These are phyloP conservation scores for Oreortyx pictus DNA, from an alignment of 2,797 vertebrate species.

Conservation along the genomic window DNA sequence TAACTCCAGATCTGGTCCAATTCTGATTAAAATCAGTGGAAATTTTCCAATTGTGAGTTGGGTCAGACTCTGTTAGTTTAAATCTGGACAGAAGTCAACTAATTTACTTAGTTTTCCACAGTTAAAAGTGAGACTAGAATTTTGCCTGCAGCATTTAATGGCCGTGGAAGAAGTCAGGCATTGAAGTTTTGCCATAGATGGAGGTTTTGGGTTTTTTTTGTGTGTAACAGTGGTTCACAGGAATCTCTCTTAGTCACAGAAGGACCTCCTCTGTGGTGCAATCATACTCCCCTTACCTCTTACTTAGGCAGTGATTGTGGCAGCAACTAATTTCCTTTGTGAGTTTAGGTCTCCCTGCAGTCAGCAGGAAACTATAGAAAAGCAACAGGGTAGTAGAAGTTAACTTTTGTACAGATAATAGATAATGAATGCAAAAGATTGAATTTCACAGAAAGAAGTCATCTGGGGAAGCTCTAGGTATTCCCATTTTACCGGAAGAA, in stretches of 20 bases:
- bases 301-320: not conserved
- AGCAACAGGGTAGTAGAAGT: not conserved
- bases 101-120: not conserved
- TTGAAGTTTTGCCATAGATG: not conserved
- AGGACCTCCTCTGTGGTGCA: not conserved
- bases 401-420: not conserved
- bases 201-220: not conserved
- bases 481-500: not conserved
- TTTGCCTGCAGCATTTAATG: not conserved
- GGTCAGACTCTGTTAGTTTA: not conserved
- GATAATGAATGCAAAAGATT: not conserved
- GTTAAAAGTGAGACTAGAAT: not conserved
- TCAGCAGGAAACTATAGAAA: not conserved
- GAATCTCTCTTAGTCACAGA: slow-evolving; percentile 14
- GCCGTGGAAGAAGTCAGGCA: not conserved
- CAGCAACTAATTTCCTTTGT: slow-evolving; percentile 54
- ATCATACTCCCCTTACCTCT: not conserved
- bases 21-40: slow-evolving; percentile 15
- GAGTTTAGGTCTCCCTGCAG: not conserved
- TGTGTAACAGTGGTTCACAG: not conserved
- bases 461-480: not conserved
- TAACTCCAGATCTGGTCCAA: not conserved
- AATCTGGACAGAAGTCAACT: not conserved
- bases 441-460: not conserved
- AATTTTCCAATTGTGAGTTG: slow-evolving; percentile 9